Evolutionary conservation across 2,797 vertebrate species (phyloP).

Genomic region (Loriculus beryllinus): DNA sequence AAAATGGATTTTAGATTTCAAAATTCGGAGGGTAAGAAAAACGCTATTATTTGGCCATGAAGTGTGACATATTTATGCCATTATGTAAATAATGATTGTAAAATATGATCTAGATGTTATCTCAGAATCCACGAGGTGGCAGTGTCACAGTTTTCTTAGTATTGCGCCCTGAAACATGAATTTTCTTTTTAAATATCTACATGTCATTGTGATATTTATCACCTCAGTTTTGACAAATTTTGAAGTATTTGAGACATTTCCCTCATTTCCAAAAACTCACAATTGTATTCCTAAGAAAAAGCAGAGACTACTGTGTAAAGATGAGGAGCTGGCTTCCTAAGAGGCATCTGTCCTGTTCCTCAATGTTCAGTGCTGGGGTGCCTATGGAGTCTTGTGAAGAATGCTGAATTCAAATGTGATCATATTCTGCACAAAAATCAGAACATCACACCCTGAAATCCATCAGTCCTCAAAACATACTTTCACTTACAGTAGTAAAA

Average conservation of each 20-base stretch:
- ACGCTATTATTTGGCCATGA: not conserved
- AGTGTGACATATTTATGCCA: not conserved
- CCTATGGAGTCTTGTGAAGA: not conserved
- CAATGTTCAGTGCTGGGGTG: not conserved
- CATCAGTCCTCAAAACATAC: not conserved
- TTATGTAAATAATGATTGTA: not conserved
- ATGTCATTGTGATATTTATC: conserved; percentile 18
- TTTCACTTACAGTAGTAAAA: not conserved
- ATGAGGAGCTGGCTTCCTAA: not conserved
- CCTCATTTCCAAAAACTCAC: not conserved
- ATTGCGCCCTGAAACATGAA: conserved; percentile 24
- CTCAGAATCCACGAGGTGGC: conserved; percentile 71
- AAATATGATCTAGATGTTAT: conserved; percentile 6
- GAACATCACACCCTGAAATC: not conserved
- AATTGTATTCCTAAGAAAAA: not conserved
- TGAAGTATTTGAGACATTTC: not conserved
- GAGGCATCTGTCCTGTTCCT: not conserved
- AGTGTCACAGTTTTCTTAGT: conserved; percentile 63
- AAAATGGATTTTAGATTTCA: not conserved
- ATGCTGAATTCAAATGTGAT: not conserved
- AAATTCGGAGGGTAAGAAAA: not conserved
- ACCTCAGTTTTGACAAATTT: conserved; percentile 9
- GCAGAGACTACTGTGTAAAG: not conserved
- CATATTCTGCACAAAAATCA: not conserved
- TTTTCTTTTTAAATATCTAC: conserved; percentile 27